Conservation (phyloP, 2,797 vertebrate species). For the Chaunax sp. region DNA sequence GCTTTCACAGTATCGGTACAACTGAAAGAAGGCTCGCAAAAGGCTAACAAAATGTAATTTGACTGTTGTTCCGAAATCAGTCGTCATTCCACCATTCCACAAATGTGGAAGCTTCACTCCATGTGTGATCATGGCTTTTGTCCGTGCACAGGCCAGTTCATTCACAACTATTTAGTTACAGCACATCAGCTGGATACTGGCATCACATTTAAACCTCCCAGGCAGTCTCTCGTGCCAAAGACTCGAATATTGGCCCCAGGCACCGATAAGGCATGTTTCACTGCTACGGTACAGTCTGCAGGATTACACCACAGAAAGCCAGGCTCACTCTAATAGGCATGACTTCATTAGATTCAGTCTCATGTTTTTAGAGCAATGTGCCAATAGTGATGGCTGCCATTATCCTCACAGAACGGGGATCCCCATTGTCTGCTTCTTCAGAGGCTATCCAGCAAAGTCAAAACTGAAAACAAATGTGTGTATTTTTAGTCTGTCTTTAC, state of each 20-base stretch:
- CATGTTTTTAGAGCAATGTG: conserved; percentile 56
- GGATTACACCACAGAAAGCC: conserved; percentile 74
- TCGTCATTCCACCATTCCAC: background rate
- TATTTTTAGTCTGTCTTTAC: conserved; percentile 1
- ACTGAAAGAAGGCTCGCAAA: conserved; percentile 1
- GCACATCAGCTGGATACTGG: conserved; percentile 19
- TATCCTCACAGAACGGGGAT: conserved; percentile 43
- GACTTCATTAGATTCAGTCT: conserved; percentile 78
- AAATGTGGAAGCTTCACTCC: conserved; percentile 24
- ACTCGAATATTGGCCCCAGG: conserved; percentile 48
- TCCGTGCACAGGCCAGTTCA: conserved; percentile 10
- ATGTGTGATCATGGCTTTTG: conserved; percentile 35
- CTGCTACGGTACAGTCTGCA: conserved; percentile 51
- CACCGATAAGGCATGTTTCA: conserved; percentile 57
- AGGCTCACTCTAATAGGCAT: conserved; percentile 65
- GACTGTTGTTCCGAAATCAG: background rate
- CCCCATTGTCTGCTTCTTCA: conserved; percentile 22
- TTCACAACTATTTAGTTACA: conserved; percentile 35
- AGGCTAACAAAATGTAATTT: conserved; percentile 18
- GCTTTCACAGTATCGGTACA: background rate
- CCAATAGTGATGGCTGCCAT: conserved; percentile 44
- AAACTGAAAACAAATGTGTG: background rate
- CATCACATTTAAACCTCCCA: conserved; percentile 44
- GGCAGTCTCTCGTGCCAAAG: conserved; percentile 38
- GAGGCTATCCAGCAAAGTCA: conserved; percentile 12